Percentiles rank a stretch among this genome's conserved stretches.
phyloP scores from a whole-genome alignment of 2,113 vertebrate species.

The Danionella cerebrum region DNA sequence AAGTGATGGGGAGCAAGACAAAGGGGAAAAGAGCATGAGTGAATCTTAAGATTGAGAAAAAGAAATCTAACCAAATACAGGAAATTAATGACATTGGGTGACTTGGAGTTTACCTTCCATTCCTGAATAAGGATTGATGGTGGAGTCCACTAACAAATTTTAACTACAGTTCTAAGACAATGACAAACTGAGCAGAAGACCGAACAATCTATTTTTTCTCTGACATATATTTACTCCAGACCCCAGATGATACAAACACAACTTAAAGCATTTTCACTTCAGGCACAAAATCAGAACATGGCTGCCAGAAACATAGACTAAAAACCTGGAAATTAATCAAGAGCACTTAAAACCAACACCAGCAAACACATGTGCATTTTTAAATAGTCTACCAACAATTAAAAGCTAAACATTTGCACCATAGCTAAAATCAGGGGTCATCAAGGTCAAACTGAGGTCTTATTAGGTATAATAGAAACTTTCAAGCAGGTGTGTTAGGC shows the following conservation, averaged over 20 bases:
- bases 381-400: not conserved
- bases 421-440: not conserved
- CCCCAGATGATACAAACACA: not conserved
- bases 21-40: not conserved
- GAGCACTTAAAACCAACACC: not conserved
- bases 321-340: not conserved
- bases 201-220: not conserved
- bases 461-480: too few species aligned
- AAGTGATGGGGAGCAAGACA: not conserved
- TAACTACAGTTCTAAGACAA: not conserved
- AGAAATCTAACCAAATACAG: not conserved
- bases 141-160: not conserved
- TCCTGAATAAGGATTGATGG: not conserved
- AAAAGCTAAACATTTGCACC: not conserved
- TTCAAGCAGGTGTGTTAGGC: too few species aligned
- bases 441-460: too few species aligned
- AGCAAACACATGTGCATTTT: not conserved
- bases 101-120: not conserved
- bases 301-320: too few species aligned
- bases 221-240: not conserved
- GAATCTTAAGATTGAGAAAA: not conserved
- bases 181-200: not conserved
- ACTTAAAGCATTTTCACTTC: constrained; percentile 5
- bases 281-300: not conserved
- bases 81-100: not conserved